These are phyloP conservation scores for Artibeus jamaicensis DNA, from an alignment of 2,797 vertebrate genomes.

Conservation along the genomic window DNA sequence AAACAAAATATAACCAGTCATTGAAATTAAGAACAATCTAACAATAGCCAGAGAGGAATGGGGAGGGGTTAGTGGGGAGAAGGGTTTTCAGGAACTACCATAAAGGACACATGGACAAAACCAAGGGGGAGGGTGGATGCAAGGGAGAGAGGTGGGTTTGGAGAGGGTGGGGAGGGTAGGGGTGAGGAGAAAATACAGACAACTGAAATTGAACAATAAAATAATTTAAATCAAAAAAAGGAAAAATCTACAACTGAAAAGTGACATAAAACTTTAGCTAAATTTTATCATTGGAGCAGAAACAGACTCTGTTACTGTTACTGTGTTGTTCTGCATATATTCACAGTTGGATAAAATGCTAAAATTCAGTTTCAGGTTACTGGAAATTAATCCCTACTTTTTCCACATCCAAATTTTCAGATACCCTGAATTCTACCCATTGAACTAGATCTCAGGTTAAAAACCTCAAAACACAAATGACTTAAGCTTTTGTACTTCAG, in stretches of 20 bases:
- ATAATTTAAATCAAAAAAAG: no score
- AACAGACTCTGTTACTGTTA: background rate
- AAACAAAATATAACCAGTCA: no score
- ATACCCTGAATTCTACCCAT: background rate
- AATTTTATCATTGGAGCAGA: background rate
- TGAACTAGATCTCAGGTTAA: background rate
- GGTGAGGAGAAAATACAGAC: no score
- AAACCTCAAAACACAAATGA: background rate
- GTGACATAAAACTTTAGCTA: background rate
- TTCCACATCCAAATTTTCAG: background rate
- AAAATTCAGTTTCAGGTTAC: background rate
- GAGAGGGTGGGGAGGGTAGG: no score
- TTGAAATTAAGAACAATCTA: no score
- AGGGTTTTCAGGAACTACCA: no score
- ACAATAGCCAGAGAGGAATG: no score
- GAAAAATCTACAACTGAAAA: background rate
- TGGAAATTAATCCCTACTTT: background rate
- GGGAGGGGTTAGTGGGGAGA: no score
- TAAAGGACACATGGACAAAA: no score
- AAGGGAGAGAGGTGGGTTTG: no score
- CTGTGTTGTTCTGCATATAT: background rate
- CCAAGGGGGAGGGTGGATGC: no score
- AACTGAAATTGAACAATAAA: no score
- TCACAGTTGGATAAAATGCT: background rate
- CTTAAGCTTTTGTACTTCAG: background rate